Percentiles rank a stretch among this genome's conserved stretches.
Evolutionary conservation across 1,140 invertebrate genomes (phyloP).

Genomic region (Drosophila punjabiensis): DNA sequence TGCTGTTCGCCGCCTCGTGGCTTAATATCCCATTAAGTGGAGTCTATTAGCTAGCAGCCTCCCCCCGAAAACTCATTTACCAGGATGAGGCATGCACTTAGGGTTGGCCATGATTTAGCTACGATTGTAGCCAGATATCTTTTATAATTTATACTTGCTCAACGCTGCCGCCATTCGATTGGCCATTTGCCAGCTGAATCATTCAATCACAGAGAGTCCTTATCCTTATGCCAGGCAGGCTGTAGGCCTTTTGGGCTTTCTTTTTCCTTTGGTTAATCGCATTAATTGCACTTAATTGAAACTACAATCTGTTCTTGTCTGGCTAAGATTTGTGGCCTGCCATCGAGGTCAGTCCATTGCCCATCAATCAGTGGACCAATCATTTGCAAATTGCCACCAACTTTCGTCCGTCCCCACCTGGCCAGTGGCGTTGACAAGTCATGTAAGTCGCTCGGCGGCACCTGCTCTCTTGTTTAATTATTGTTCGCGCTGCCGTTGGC

Average conservation of each 20-base stretch:
- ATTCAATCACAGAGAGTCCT: conserved; percentile 18
- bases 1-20: conserved; percentile 26
- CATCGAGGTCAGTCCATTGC: conserved; percentile 24
- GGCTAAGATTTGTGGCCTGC: conserved; percentile 59
- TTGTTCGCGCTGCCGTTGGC: conserved; percentile 67
- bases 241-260: conserved; percentile 7
- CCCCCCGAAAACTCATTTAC: conserved; percentile 62
- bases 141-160: conserved; percentile 31
- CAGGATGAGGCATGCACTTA: conserved; percentile 19
- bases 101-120: conserved; percentile 22
- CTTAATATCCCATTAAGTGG: conserved; percentile 74
- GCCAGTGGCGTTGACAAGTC: conserved; percentile 66
- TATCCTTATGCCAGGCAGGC: conserved; percentile 45
- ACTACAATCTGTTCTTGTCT: conserved; percentile 40
- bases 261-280: conserved; percentile 58
- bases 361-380: conserved; percentile 66
- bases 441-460: conserved; percentile 61
- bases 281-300: conserved; percentile 76
- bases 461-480: conserved; percentile 75
- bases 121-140: conserved; percentile 22
- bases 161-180: conserved; percentile 1
- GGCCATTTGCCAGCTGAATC: conserved; percentile 50
- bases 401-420: conserved; percentile 24
- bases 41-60: conserved; percentile 67
- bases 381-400: conserved; percentile 58